Percentiles rank a stretch among this genome's conserved stretches.
Conservation (phyloP, 2,888 invertebrate genomes). For the Ephialtes manifestator region DNA sequence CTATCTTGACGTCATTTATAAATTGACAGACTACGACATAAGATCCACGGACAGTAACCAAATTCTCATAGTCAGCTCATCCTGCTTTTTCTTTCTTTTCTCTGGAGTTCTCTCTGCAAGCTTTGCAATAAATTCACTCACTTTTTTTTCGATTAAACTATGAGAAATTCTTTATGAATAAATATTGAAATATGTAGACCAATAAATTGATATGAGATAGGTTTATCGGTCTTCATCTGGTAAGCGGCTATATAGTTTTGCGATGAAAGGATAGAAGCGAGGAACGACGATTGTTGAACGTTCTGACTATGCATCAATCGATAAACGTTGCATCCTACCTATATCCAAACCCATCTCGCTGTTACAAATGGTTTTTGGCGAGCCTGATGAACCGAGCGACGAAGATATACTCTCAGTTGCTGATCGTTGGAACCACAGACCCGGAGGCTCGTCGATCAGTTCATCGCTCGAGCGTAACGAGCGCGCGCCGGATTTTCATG, state of each 20-base stretch:
- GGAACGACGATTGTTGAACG: slow-evolving; percentile 12
- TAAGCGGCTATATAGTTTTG: not conserved
- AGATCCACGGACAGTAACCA: too few species aligned
- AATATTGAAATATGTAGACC: not conserved
- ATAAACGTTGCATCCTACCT: slow-evolving; percentile 33
- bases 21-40: too few species aligned
- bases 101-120: too few species aligned
- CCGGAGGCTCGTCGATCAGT: slow-evolving; percentile 59
- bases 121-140: too few species aligned
- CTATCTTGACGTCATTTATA: too few species aligned
- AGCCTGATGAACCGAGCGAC: slow-evolving; percentile 58
- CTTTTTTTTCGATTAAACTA: too few species aligned
- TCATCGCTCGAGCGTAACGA: slow-evolving; percentile 61
- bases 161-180: too few species aligned
- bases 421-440: slow-evolving; percentile 26
- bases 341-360: not conserved
- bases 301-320: slow-evolving; percentile 14
- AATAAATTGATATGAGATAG: not conserved
- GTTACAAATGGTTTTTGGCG: slow-evolving; percentile 55
- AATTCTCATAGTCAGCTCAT: too few species aligned
- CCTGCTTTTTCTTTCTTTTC: too few species aligned
- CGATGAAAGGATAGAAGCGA: slow-evolving; percentile 2
- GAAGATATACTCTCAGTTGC: slow-evolving; percentile 44
- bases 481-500: slow-evolving; percentile 54
- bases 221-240: slow-evolving; percentile 6